Conservation (phyloP, 2,888 invertebrate genomes). For the Eumerus sabulonum region DNA sequence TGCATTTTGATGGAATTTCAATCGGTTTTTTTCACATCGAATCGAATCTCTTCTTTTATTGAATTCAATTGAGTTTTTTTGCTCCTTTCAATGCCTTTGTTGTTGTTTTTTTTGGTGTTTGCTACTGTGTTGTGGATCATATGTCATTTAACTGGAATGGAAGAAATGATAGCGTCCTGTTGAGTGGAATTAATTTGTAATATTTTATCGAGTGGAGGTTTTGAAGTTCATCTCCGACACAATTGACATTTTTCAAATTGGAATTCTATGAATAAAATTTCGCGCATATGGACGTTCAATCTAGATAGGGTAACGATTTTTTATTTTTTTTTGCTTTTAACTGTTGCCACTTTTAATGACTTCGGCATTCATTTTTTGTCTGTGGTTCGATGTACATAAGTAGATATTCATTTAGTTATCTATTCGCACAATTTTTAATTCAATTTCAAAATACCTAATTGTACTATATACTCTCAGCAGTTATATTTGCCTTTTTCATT, state of each 20-base stretch:
- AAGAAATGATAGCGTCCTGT: slow-evolving; percentile 1
- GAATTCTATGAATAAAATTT: slow-evolving; percentile 34
- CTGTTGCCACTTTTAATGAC: too few relatives aligned
- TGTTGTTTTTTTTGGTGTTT: slow-evolving; percentile 21
- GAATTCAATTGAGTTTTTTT: slow-evolving; percentile 9
- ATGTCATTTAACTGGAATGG: slow-evolving; percentile 38
- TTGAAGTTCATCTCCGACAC: not conserved
- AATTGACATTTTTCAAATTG: slow-evolving; percentile 33
- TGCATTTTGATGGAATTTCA: slow-evolving; percentile 78
- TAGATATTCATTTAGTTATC: too few relatives aligned
- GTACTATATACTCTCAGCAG: too few relatives aligned
- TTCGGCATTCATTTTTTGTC: too few relatives aligned
- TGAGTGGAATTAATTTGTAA: slow-evolving; percentile 60
- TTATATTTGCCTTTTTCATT: too few relatives aligned
- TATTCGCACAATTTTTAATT: too few relatives aligned
- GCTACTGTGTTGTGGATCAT: slow-evolving; percentile 39
- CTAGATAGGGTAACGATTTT: too few relatives aligned
- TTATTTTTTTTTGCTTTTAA: too few relatives aligned
- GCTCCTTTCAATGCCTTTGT: slow-evolving; percentile 6
- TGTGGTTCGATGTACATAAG: too few relatives aligned
- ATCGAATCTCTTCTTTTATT: slow-evolving; percentile 15
- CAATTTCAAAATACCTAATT: too few relatives aligned
- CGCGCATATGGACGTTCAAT: not conserved
- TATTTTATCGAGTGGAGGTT: slow-evolving; percentile 35
- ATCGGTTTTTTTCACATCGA: slow-evolving; percentile 47